Evolutionary conservation across 2,797 vertebrate genomes (phyloP), one percentile per base, ranked within the genome.

Genomic region (Hoplostethus mediterraneus): DNA sequence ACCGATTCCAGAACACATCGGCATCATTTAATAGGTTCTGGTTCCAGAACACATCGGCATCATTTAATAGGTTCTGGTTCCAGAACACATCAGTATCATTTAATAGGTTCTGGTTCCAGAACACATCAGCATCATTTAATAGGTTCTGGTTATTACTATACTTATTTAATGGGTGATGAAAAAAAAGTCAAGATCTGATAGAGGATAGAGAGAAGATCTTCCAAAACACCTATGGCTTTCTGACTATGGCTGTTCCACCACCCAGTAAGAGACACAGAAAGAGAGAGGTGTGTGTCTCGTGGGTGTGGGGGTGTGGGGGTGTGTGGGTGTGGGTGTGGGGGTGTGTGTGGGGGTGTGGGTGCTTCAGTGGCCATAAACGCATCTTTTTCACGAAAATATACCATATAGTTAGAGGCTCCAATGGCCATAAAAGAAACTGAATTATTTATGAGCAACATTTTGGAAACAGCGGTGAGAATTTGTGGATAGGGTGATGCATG

Each of bases 361-460:
- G 84, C 74, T 77, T 80, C 73, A 60, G 57, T 10, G 2, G 52
- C 68, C 62, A 71, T 77, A 76, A 88, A 88, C 76, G 70, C 44
- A 25, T 63, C n/a, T 53, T 80, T 80, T 77, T 82, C 57, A 63
- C 67, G 63, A 86, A 85, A 84, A 87, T 71, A 73, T 56, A 69
- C 56, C 67, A 55, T 78, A 58, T 63, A 69, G 64, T 78, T 65
- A 8, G 63, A 79, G 76, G 69, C 14, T 77, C 84, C 80, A 11
- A 57, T 65, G 82, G 87, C 87, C 73, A 78, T 78, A 71, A 64
- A 85, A 75, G 53, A 73, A 53, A 38, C 75, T 88, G 91, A 92
- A 93, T 92, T 87, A 93, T 94, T 93, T 88, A 93, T 93, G 90
- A 91, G 91, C 67, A 89, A 83, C 88, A 80, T 91, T 93, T 92